Evolutionary conservation across 2,888 invertebrate species (phyloP).

Genomic region (Harpagoxenus sublaevis): DNA sequence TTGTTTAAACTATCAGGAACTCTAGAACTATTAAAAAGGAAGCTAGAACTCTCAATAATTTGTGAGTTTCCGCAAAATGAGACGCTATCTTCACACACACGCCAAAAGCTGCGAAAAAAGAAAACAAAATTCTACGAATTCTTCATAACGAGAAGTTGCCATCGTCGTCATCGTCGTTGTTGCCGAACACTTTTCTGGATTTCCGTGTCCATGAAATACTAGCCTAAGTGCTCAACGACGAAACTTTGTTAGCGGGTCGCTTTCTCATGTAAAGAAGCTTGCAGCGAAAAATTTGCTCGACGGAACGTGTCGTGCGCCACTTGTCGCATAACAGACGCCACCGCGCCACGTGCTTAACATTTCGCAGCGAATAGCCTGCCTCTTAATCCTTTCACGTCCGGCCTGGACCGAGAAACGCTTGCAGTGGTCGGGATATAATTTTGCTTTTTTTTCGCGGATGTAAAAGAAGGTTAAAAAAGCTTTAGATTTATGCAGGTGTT

Average conservation of each 20-base stretch:
- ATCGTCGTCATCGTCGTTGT: background rate
- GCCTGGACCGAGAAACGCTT: conserved; percentile 5
- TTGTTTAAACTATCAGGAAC: no score
- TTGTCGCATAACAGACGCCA: conserved; percentile 41
- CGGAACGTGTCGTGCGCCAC: conserved; percentile 30
- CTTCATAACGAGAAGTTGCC: background rate
- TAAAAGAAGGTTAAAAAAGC: background rate
- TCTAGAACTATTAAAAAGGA: no score
- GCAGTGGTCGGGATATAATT: conserved; percentile 12
- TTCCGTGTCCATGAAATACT: background rate
- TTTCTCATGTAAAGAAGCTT: conserved; percentile 31
- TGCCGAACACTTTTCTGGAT: background rate
- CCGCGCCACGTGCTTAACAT: conserved; percentile 43
- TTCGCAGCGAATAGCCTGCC: conserved; percentile 39
- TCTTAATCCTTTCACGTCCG: conserved; percentile 35
- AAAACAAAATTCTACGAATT: background rate
- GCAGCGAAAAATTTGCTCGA: conserved; percentile 41
- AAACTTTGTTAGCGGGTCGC: conserved; percentile 25
- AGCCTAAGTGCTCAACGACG: conserved; percentile 11
- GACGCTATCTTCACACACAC: no score
- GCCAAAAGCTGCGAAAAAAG: no score
- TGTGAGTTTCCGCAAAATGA: no score
- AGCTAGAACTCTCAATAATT: no score
- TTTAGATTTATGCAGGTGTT: conserved; percentile 4
- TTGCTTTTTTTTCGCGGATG: conserved; percentile 11